These are phyloP conservation scores for Dolichoris vasculosae DNA, from an alignment of 1,140 invertebrate genomes.

Conservation along the genomic window DNA sequence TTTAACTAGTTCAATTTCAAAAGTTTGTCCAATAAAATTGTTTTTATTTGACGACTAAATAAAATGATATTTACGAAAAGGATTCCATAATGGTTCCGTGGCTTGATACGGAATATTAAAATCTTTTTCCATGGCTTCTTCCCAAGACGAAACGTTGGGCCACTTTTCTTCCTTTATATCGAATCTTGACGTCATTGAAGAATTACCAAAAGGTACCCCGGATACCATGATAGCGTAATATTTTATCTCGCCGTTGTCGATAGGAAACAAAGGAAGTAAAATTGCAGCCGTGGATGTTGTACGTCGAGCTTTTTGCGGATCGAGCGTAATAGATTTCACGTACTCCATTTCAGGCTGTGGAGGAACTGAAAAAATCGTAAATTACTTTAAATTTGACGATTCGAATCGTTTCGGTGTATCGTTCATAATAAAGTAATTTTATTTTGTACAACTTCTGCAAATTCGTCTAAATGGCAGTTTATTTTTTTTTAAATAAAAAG, in stretches of 20 bases:
- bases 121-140: slow-evolving; percentile 61
- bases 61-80: slow-evolving; percentile 58
- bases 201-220: slow-evolving; percentile 54
- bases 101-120: slow-evolving; percentile 67
- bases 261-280: slow-evolving; percentile 65
- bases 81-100: slow-evolving; percentile 57
- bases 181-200: slow-evolving; percentile 38
- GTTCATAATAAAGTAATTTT: too few relatives aligned
- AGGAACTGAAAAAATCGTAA: slow-evolving; percentile 59
- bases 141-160: slow-evolving; percentile 63
- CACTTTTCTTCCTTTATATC: slow-evolving; percentile 53
- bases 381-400: too few relatives aligned
- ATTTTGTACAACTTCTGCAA: too few relatives aligned
- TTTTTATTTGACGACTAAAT: neutral
- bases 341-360: slow-evolving; percentile 59
- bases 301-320: slow-evolving; percentile 62
- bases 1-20: neutral
- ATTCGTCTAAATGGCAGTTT: too few relatives aligned
- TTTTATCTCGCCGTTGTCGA: slow-evolving; percentile 60
- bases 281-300: slow-evolving; percentile 62
- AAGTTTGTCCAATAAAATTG: neutral
- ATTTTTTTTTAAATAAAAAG: too few relatives aligned
- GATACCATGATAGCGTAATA: slow-evolving; percentile 68
- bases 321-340: slow-evolving; percentile 61
- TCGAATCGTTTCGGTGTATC: too few relatives aligned